Base-by-base conservation (phyloP, 2,113 vertebrate species). In the Holacanthus passer region DNA sequence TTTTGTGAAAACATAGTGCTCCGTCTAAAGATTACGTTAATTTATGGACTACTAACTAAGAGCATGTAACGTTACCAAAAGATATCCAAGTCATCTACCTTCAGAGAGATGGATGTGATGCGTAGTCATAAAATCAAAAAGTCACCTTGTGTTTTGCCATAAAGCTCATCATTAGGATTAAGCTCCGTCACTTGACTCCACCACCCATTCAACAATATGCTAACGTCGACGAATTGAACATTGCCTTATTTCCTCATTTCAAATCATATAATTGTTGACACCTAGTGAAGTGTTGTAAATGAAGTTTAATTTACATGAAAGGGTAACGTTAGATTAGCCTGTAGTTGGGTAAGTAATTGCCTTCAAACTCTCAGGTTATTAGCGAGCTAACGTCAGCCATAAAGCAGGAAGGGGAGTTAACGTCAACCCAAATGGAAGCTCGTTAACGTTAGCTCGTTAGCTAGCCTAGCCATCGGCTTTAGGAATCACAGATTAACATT, bases 171-270 rank as follows among this genome's bases (percentile, higher is more conserved):
- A 19, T 3, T 19, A 32, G 16, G 16, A 32, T 17, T 58, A 58
- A 31, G 6, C 19, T 41, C 17, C 4, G 12, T 50, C 63, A 75
- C 31, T 31, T 22, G 1, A 52, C 29, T 53, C 58, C 13, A 29
- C 27, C 9, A 17, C 0, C 43, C 27, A n/a, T 22, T 17, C 39
- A 50, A 0, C 4, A 1, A 60, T 29, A 55, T 16, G 22, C 19
- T 10, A 3, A 7, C 12, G 19, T 35, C 2, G n/a, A 22, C 8
- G 4, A 22, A 0, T 17, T 72, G 47, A 39, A 22, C 7, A 32
- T 22, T 0, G 22, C 1, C 37, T 45, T 12, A 1, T 3, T 31
- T 35, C 1, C 37, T 45, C 9, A 1, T 3, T 31, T 35, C 17
- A 1, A 35, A 37, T 14, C 7, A 14, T 3, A 7, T 10, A 29